Evolutionary conservation across 2,113 vertebrate genomes (phyloP).

Genomic region (cat (Felis catus)): F.catus_Fca126_mat1.0 CM031417.1:42212501-42213000

Average conservation of each 20-base stretch:
- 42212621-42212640: slow-evolving; percentile 14
- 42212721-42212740: background rate
- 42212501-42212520: background rate
- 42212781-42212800: background rate
- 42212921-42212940: background rate
- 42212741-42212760: background rate
- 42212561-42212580: background rate
- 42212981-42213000: background rate
- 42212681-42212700: background rate
- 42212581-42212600: slow-evolving; percentile 6
- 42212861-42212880: too few relatives aligned
- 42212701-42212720: background rate
- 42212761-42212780: background rate
- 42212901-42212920: background rate
- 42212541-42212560: background rate
- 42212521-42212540: background rate
- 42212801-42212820: background rate
- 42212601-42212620: background rate
- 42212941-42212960: background rate
- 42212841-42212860: background rate
- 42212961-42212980: background rate
- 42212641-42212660: background rate
- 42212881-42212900: background rate
- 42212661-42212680: background rate
- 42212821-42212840: background rate